phyloP scores from a whole-genome alignment of 2,113 vertebrate genomes.

The Aix galericulata region DNA sequence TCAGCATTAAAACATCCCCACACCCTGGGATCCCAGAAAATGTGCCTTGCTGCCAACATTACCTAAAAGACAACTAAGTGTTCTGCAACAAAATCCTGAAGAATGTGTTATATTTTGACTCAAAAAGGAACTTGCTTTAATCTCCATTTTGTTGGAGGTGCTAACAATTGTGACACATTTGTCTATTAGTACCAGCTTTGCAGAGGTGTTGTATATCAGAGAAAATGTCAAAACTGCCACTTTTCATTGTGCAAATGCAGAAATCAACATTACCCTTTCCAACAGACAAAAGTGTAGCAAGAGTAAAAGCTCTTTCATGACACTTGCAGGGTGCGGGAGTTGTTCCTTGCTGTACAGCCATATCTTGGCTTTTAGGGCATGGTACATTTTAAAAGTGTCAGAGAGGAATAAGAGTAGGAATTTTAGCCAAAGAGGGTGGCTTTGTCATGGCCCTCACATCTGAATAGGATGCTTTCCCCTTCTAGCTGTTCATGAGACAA shows the following conservation, averaged over 20 bases:
- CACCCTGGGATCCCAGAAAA: neutral
- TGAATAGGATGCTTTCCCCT: neutral
- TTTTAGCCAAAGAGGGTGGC: neutral
- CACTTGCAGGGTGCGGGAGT: neutral
- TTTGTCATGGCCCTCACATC: neutral
- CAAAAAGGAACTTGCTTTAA: neutral
- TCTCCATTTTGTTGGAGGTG: neutral
- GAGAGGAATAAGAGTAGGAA: neutral
- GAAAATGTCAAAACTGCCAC: neutral
- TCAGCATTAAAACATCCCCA: accelerated
- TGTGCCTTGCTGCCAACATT: accelerated
- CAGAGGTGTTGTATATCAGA: neutral
- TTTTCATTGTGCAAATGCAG: neutral
- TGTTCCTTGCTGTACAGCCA: neutral
- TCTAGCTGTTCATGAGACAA: neutral
- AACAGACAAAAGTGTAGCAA: neutral
- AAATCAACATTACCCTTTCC: conserved; percentile 1
- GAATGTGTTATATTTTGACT: neutral
- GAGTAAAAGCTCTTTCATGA: neutral
- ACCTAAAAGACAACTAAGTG: neutral
- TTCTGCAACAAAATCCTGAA: neutral
- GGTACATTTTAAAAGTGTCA: neutral
- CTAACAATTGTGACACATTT: neutral
- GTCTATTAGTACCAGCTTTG: neutral
- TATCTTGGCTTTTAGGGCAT: neutral